Percentiles rank a stretch among this genome's conserved stretches.
Conservation (phyloP, 1,140 invertebrate genomes). For the Zaprionus africanus region DNA sequence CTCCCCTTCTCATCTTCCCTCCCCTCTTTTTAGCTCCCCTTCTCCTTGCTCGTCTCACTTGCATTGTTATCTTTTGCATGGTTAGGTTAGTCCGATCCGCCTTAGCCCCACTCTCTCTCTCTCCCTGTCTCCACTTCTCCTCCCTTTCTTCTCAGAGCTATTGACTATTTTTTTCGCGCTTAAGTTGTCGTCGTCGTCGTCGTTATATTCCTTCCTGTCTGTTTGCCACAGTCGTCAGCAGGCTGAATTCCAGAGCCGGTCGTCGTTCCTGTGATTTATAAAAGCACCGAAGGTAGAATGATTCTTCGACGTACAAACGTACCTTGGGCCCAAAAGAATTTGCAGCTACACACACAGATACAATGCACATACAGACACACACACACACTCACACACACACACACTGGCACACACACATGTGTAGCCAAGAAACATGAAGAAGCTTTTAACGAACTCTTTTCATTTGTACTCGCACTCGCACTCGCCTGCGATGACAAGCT, state of each 20-base stretch:
- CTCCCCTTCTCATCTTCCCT: conserved; percentile 20
- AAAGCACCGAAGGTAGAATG: conserved; percentile 74
- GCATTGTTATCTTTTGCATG: conserved; percentile 67
- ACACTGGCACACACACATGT: conserved; percentile 15
- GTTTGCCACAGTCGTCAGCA: conserved; percentile 64
- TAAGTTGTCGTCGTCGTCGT: conserved; percentile 71
- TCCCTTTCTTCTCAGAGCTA: conserved; percentile 32
- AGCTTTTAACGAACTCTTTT: conserved; percentile 83
- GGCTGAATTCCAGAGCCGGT: conserved; percentile 56
- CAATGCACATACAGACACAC: conserved; percentile 2
- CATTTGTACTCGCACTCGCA: conserved; percentile 74
- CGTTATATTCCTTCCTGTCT: conserved; percentile 82
- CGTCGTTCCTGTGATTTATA: conserved; percentile 79
- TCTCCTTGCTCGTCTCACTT: conserved; percentile 37
- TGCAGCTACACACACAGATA: conserved; percentile 57
- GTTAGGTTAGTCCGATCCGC: conserved; percentile 20
- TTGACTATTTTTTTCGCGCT: conserved; percentile 80
- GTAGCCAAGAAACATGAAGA: conserved; percentile 74
- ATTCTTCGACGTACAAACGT: conserved; percentile 65
- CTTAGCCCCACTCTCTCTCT: neutral
- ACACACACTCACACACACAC: conserved; percentile 11
- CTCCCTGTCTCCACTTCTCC: conserved; percentile 5
- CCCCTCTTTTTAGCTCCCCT: neutral
- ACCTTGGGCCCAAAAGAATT: conserved; percentile 73
- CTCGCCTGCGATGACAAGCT: conserved; percentile 72